A percentile compares a stretch with the other conserved stretches of the same genome.
These are phyloP conservation scores for Sinocyclocheilus anophthalmus DNA, from an alignment of 2,113 vertebrate species.

Conservation along the genomic window DNA sequence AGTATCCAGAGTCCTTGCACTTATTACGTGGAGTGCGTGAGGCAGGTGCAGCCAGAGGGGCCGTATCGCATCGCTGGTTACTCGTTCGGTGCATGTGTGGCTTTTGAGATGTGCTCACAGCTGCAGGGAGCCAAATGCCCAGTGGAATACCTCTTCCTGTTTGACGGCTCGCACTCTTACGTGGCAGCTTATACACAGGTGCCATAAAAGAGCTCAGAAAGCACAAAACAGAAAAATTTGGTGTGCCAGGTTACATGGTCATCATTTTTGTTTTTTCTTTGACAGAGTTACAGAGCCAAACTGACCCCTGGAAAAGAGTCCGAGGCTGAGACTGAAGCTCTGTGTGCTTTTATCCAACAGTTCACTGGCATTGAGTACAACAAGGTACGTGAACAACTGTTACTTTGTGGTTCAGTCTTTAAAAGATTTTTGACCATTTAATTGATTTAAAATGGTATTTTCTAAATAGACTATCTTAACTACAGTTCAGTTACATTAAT, in stretches of 20 bases:
- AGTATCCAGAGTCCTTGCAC: slow-evolving; percentile 90
- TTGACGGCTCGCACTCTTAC: slow-evolving; percentile 92
- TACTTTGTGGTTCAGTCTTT: not conserved
- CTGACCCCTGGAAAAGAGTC: slow-evolving; percentile 86
- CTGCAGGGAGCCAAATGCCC: slow-evolving; percentile 80
- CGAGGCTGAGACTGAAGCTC: slow-evolving; percentile 86
- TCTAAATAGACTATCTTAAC: not conserved
- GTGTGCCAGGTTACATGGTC: not conserved
- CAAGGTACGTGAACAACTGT: slow-evolving; percentile 74
- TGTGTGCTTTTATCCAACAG: slow-evolving; percentile 91
- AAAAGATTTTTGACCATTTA: not conserved
- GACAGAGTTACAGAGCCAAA: slow-evolving; percentile 90
- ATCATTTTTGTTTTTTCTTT: not conserved
- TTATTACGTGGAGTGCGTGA: slow-evolving; percentile 87
- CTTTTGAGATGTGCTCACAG: slow-evolving; percentile 96
- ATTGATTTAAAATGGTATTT: not conserved
- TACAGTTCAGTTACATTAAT: not conserved
- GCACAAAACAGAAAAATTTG: not conserved
- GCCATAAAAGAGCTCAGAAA: slow-evolving; percentile 38
- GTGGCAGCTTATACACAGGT: slow-evolving; percentile 96
- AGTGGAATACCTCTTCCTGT: slow-evolving; percentile 87
- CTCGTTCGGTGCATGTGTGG: slow-evolving; percentile 95
- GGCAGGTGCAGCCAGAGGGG: slow-evolving; percentile 86
- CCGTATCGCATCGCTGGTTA: slow-evolving; percentile 93
- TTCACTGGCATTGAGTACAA: slow-evolving; percentile 83